Conservation (phyloP, 92 coral and sea anemone species). For the Paragorgia papillata region DNA sequence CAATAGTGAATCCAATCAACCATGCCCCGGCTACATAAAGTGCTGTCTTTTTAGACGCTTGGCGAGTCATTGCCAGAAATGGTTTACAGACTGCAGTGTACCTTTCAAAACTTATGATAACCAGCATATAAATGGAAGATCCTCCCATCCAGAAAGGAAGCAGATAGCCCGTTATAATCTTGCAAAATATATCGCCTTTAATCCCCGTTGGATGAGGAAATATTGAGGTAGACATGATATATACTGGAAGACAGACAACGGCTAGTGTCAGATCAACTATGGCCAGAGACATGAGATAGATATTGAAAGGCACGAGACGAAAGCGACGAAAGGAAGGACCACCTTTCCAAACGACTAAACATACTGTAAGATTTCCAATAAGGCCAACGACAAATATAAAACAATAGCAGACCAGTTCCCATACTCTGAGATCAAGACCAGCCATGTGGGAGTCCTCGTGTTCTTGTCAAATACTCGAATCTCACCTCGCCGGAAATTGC, state of each 20-base stretch:
- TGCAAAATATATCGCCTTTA: slow-evolving; percentile 14
- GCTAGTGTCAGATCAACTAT: slow-evolving; percentile 24
- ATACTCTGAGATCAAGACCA: not conserved
- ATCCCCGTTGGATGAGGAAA: slow-evolving; percentile 15
- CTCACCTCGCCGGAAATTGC: no score
- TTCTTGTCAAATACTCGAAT: no score
- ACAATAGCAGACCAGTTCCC: slow-evolving; percentile 20
- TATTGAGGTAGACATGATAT: not conserved
- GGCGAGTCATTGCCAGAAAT: slow-evolving; percentile 7
- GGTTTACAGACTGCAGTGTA: slow-evolving; percentile 31
- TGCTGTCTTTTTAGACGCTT: slow-evolving; percentile 10
- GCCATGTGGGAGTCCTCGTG: no score
- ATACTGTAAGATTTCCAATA: not conserved
- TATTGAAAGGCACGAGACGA: slow-evolving; percentile 18
- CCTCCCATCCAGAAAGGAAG: slow-evolving; percentile 33
- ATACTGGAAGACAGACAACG: slow-evolving; percentile 17
- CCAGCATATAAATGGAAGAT: slow-evolving; percentile 16
- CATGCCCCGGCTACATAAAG: slow-evolving; percentile 5
- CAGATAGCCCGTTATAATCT: slow-evolving; percentile 21
- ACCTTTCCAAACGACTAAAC: not conserved
- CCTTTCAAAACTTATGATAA: slow-evolving; percentile 35
- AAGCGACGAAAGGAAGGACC: slow-evolving; percentile 5
- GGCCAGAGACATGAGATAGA: slow-evolving; percentile 34
- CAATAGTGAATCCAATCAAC: not conserved
- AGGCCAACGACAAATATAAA: slow-evolving; percentile 18